Percentiles rank a stretch among this genome's conserved stretches.
Evolutionary conservation across 2,797 vertebrate species (phyloP).

Genomic region (Labeo calbasu): DNA sequence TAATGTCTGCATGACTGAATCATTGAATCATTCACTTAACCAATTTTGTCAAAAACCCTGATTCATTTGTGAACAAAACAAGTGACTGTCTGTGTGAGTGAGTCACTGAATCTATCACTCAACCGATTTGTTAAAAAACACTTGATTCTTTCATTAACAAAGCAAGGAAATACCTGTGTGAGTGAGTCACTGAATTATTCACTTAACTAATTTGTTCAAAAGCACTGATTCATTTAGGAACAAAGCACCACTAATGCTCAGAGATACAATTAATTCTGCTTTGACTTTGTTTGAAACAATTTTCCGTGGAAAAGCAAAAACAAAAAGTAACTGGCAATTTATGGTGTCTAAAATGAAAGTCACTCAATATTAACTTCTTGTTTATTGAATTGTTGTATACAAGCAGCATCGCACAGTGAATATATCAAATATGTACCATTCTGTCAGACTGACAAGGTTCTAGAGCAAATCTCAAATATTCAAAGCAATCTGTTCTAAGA

Average conservation of each 20-base stretch:
- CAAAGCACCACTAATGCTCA: neutral
- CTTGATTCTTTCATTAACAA: neutral
- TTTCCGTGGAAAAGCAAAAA: neutral
- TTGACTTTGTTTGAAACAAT: neutral
- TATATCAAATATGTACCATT: neutral
- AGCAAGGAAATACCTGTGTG: neutral
- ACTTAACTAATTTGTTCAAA: neutral
- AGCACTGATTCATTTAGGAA: neutral
- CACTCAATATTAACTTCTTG: neutral
- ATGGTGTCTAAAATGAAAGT: neutral
- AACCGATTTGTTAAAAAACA: neutral
- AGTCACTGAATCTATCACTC: neutral
- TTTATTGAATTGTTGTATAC: neutral
- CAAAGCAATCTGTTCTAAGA: neutral
- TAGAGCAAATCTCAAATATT: neutral
- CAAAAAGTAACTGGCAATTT: neutral
- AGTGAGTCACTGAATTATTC: neutral
- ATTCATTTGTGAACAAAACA: neutral
- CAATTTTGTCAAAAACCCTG: neutral
- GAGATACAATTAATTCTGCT: neutral
- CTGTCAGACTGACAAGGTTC: neutral
- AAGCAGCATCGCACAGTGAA: neutral
- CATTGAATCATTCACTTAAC: neutral
- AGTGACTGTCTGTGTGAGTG: neutral
- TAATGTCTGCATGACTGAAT: neutral